A percentile compares a stretch with the other conserved stretches of the same genome.
Conservation (phyloP, 2,797 vertebrate species). For the Galaxias olidus region DNA sequence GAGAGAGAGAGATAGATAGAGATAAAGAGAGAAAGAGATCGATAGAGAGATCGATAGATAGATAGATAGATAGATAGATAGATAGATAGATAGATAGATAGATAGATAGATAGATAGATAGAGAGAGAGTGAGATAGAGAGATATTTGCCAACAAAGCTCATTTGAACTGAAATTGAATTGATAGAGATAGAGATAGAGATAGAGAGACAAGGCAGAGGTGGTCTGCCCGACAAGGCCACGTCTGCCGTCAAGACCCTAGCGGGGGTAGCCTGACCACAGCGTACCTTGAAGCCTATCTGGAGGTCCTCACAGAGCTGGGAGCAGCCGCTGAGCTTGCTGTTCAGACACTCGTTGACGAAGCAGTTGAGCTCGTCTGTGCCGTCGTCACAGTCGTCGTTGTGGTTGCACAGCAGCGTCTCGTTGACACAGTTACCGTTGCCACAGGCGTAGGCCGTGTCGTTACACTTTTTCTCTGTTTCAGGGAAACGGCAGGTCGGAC, state of each 20-base stretch:
- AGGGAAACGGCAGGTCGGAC: background rate
- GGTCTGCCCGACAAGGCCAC: background rate
- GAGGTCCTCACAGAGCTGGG: constrained; percentile 95
- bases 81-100: background rate
- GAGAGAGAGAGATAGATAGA: no score
- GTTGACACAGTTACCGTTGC: constrained; percentile 93
- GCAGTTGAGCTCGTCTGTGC: constrained; percentile 93
- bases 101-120: background rate
- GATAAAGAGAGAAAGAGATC: no score
- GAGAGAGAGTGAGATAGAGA: background rate
- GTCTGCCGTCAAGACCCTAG: no score
- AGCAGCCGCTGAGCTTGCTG: constrained; percentile 91
- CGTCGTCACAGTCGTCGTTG: constrained; percentile 91
- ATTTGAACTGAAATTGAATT: no score
- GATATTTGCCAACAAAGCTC: no score
- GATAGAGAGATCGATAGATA: constrained; percentile 73
- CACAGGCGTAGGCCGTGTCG: constrained; percentile 19
- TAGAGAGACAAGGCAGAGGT: background rate
- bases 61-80: constrained; percentile 60
- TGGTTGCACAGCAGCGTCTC: constrained; percentile 84
- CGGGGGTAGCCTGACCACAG: constrained; percentile 11
- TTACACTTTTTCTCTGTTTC: constrained; percentile 20
- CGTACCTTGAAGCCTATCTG: constrained; percentile 93
- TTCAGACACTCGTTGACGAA: constrained; percentile 95
- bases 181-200: background rate